Evolutionary conservation across 2,797 vertebrate genomes (phyloP), one percentile per base, ranked within the genome.

Genomic region (Tragelaphus eurycerus): DNA sequence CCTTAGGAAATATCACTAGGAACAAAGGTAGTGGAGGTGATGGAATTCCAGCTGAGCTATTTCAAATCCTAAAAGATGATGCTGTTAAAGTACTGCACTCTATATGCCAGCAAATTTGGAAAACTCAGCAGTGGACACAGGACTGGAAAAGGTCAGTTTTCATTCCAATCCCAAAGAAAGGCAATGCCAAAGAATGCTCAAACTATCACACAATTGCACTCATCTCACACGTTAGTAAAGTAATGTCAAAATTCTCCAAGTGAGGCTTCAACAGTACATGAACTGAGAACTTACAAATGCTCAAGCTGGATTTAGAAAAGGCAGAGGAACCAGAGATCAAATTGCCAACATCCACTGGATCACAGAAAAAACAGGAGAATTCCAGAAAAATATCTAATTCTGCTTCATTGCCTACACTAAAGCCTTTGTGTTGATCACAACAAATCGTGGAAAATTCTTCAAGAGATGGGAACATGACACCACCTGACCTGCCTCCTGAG

Each of bases 91-190:
- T 67, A n/a, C 9, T 34, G 64, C 8, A 34, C 4, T 34, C 64
- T 19, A 67, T 67, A 67, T 19, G n/a, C 62, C 62, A 67, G 62
- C n/a, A 67, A 34, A 67, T 34, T 19, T 67, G 62, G 62, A 67
- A 67, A 67, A 19, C n/a, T 34, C 17, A 0, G 16, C 8, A 0
- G 62, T 10, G 2, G n/a, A 1, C 16, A 67, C 2, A 5, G 62
- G n/a, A 34, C n/a, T 34, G 62, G 62, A 67, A 67, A 67, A 34
- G n/a, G 62, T 67, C 17, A 67, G 64, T 67, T 67, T 67, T 67
- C 64, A 67, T 34, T 19, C 64, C n/a, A 67, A 34, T 67, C n/a
- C 17, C n/a, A 67, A 67, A 67, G 64, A 19, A 67, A 34, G n/a
- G n/a, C 64, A 67, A 1, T 34, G 1, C 64, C 64, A 34, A 67